Evolutionary conservation across 2,888 invertebrate genomes (phyloP), one percentile per base, ranked within the genome.

Genomic region (Urechis unicinctus): DNA sequence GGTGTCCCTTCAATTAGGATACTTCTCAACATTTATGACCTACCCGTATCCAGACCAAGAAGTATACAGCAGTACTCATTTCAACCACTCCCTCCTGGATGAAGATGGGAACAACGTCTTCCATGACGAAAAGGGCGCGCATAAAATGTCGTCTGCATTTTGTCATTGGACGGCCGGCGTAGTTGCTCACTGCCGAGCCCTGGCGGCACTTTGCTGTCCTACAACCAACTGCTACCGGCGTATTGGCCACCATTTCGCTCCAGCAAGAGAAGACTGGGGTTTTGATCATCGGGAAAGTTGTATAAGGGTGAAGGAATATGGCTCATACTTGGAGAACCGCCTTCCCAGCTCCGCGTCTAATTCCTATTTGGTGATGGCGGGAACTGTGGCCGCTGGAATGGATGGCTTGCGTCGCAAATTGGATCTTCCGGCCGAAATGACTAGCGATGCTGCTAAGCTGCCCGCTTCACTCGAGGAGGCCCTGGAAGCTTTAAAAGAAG

Each of bases 171-270:
- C 61, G 6, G 60, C 57, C n/a, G 63, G 63, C 0, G 44, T 61
- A 29, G 13, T 58, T 4, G 48, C 58, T 30, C 63, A 63, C 29
- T 42, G 54, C 2, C 26, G 42, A 17, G 61, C 63, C 21, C 29
- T 63, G 43, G 43, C 56, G 1, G 54, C 58, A 3, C 48, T 63
- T 26, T 58, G 56, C 28, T 56, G 53, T 21, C 61, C 60, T 17
- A 63, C 63, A 6, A 51, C 55, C 25, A 60, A 60, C 50, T 61
- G 61, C 46, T 63, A 63, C 53, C 51, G 56, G 2, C 56, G 61
- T 9, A 21, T 63, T 9, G 49, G 53, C 31, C 22, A 25, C 0
- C 29, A 30, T 13, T 52, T 49, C 30, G 36, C 52, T 6, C 59
- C 60, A 2, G 13, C 25, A 22, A 41, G 28, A n/a, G 51, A 47